Conservation (phyloP, 2,888 invertebrate genomes). For the Parnassius mnemosyne region DNA sequence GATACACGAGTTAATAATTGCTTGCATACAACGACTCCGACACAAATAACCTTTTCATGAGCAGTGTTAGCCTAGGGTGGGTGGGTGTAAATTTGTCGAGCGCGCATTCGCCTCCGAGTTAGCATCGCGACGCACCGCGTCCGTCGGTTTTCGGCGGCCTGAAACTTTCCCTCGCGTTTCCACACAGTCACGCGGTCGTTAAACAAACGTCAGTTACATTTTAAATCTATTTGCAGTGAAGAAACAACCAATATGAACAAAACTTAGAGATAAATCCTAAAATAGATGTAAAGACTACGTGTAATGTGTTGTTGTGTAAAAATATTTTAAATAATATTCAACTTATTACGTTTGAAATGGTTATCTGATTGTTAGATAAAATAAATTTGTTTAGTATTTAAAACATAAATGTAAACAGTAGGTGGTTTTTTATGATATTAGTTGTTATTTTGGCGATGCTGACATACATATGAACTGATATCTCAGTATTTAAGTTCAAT, state of each 20-base stretch:
- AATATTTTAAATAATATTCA: not conserved
- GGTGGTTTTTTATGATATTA: too few relatives aligned
- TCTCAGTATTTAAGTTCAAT: constrained; percentile 22
- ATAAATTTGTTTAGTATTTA: too few relatives aligned
- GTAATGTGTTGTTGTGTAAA: constrained; percentile 14
- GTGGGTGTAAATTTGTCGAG: constrained; percentile 41
- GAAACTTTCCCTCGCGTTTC: constrained; percentile 56
- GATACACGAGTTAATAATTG: constrained; percentile 28
- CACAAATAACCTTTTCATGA: constrained; percentile 32
- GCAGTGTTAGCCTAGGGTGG: constrained; percentile 39
- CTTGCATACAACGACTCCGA: constrained; percentile 29
- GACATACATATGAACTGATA: not conserved
- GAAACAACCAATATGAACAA: constrained; percentile 14
- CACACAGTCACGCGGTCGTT: constrained; percentile 15
- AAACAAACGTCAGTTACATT: constrained; percentile 15
- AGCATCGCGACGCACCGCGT: constrained; percentile 56
- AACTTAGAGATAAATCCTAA: constrained; percentile 7
- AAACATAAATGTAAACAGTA: too few relatives aligned
- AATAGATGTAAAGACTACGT: constrained; percentile 9
- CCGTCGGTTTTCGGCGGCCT: constrained; percentile 38
- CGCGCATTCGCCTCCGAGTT: constrained; percentile 58
- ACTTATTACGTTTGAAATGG: too few relatives aligned
- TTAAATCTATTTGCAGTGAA: constrained; percentile 15
- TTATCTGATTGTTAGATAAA: too few relatives aligned
- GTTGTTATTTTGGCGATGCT: too few relatives aligned